A percentile compares a stretch with the other conserved stretches of the same genome.
Conservation (phyloP, 1,140 invertebrate species). For the Drosophila grimshawi region DNA sequence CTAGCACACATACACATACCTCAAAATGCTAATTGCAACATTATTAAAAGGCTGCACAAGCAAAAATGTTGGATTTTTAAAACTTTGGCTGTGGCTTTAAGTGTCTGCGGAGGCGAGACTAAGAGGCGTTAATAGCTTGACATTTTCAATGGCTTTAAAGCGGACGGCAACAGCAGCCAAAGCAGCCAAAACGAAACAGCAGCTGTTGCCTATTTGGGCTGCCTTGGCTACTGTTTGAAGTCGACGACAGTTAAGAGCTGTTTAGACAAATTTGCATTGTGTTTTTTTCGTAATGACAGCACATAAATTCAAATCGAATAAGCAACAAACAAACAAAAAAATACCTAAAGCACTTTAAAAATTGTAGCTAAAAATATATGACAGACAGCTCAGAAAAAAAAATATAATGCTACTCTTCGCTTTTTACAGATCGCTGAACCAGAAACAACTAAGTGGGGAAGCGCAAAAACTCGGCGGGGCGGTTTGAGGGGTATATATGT, state of each 20-base stretch:
- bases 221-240: constrained; percentile 64
- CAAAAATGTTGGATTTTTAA: constrained; percentile 34
- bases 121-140: constrained; percentile 81
- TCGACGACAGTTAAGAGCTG: constrained; percentile 31
- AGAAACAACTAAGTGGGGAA: constrained; percentile 40
- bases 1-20: constrained; percentile 36
- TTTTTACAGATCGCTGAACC: constrained; percentile 57
- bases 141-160: constrained; percentile 71
- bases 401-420: constrained; percentile 6
- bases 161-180: constrained; percentile 14
- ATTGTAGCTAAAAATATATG: constrained; percentile 50
- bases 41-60: constrained; percentile 44
- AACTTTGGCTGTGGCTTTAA: constrained; percentile 38
- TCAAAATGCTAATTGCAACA: constrained; percentile 74
- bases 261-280: constrained; percentile 43
- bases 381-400: constrained; percentile 20
- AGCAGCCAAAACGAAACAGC: constrained; percentile 15
- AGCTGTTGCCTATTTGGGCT: constrained; percentile 59
- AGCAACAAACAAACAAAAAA: constrained; percentile 14
- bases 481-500: background rate
- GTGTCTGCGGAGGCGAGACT: constrained; percentile 80
- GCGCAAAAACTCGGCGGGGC: background rate
- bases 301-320: constrained; percentile 45
- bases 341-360: constrained; percentile 37
- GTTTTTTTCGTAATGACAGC: constrained; percentile 18